Evolutionary conservation across 2,797 vertebrate species (phyloP), one percentile per base, ranked within the genome.

Genomic region (Urosaurus nigricauda): DNA sequence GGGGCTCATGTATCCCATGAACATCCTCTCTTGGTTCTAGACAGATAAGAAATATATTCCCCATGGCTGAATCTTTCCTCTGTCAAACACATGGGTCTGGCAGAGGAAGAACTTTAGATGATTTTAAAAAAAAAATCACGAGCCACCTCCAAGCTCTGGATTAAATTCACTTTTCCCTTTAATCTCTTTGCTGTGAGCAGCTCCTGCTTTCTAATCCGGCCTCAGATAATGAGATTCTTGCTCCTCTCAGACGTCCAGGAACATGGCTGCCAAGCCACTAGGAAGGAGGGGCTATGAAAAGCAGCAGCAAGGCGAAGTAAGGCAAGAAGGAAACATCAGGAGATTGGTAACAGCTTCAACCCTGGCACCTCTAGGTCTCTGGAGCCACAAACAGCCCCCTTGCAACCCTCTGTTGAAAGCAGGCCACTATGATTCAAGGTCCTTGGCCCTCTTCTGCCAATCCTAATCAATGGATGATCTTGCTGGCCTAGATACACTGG

Each of bases 161-260:
- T 83, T 83, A 74, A 83, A 70, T 71, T 78, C 88, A 83, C 85
- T 90, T 77, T 78, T 73, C 29, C 24, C 8, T 70, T 21, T 90
- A 86, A 90, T 90, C 79, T 81, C 19, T 79, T 83, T 87, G 85
- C 37, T 56, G 40, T 47, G 3, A 47, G 75, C 40, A 2, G n/a
- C 80, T 83, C 71, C 79, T 16, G 35, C 12, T 29, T 13, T 16
- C 16, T 90, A 87, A 90, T 56, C 63, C 32, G 11, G 85, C 51
- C 73, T 37, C 51, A 83, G 85, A 87, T 87, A 83, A 90, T 63
- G 85, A 83, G 73, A 87, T 79, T 87, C 47, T 47, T 14, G 19
- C 47, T 53, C 37, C n/a, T 78, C 71, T 47, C 17, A 40, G 75
- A 47, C 3, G 53, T 37, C 75, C 83, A 73, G 65, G 40, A 60